Conservation (phyloP, 2,888 invertebrate genomes). For the Eristalis tenax region DNA sequence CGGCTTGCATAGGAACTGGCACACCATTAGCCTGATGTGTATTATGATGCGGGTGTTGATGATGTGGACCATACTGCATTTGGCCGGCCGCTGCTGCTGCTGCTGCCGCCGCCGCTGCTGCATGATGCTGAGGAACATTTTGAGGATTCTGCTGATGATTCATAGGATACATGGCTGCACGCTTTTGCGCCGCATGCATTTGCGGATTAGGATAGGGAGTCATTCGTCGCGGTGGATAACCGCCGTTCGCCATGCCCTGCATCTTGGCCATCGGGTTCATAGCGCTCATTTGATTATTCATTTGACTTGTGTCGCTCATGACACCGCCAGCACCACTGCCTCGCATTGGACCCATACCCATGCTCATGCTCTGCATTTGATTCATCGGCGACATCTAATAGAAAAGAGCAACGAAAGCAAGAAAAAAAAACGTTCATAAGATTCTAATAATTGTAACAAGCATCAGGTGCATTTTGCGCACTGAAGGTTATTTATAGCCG, state of each 20-base stretch:
- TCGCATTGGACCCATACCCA: constrained; percentile 82
- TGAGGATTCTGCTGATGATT: constrained; percentile 83
- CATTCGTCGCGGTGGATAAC: constrained; percentile 89
- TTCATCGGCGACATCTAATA: constrained; percentile 87
- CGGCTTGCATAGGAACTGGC: constrained; percentile 80
- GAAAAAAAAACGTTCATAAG: constrained; percentile 18
- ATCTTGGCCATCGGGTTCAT: constrained; percentile 86
- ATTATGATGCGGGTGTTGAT: constrained; percentile 77
- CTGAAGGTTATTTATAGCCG: constrained; percentile 62
- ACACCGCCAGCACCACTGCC: constrained; percentile 63
- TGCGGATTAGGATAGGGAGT: constrained; percentile 93
- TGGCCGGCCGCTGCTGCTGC: constrained; percentile 76
- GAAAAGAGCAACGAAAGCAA: constrained; percentile 44
- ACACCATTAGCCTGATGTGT: constrained; percentile 78
- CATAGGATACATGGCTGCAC: constrained; percentile 79
- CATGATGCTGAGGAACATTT: constrained; percentile 81
- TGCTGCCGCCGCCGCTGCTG: constrained; percentile 75
- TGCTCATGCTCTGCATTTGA: constrained; percentile 88
- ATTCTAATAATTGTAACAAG: constrained; percentile 17
- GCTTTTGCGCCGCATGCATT: constrained; percentile 92
- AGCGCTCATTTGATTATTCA: constrained; percentile 86
- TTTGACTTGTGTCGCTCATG: constrained; percentile 77
- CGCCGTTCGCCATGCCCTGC: constrained; percentile 82
- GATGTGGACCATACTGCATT: constrained; percentile 78
- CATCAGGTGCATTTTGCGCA: constrained; percentile 49